These are phyloP conservation scores for Drosophila atripex DNA, from an alignment of 2,888 invertebrate genomes.

Conservation along the genomic window DNA sequence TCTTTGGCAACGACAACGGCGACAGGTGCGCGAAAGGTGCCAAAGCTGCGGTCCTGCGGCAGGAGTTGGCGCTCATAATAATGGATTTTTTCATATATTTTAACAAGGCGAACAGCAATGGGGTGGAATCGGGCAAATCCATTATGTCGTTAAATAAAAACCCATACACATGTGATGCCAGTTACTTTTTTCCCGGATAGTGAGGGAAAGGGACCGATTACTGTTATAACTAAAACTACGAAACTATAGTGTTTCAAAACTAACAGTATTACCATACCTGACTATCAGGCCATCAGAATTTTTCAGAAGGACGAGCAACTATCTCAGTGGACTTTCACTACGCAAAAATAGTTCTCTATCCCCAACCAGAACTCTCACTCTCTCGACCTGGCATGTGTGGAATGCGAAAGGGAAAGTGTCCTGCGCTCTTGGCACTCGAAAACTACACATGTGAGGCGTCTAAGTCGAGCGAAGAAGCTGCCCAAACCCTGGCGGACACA, in stretches of 20 bases:
- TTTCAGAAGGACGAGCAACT: slow-evolving; percentile 58
- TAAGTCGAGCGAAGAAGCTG: slow-evolving; percentile 56
- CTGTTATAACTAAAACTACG: slow-evolving; percentile 78
- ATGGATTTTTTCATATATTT: slow-evolving; percentile 76
- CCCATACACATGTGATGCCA: background rate
- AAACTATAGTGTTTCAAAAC: slow-evolving; percentile 82
- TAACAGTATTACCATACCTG: slow-evolving; percentile 83
- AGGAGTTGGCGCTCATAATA: slow-evolving; percentile 80
- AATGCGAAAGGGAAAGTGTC: slow-evolving; percentile 58
- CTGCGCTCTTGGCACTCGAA: slow-evolving; percentile 70
- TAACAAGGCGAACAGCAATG: slow-evolving; percentile 75
- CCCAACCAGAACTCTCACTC: slow-evolving; percentile 32
- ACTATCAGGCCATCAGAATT: slow-evolving; percentile 77
- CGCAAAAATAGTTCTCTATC: slow-evolving; percentile 53
- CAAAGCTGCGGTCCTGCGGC: slow-evolving; percentile 29
- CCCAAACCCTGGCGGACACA: slow-evolving; percentile 24
- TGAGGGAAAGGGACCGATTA: slow-evolving; percentile 22
- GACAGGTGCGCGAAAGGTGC: slow-evolving; percentile 60
- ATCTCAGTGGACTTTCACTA: slow-evolving; percentile 53
- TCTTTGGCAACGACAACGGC: slow-evolving; percentile 74
- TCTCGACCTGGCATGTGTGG: slow-evolving; percentile 17
- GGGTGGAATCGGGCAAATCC: slow-evolving; percentile 42
- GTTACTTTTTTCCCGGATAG: slow-evolving; percentile 9
- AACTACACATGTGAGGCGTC: slow-evolving; percentile 72
- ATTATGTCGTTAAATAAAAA: slow-evolving; percentile 41